Evolutionary conservation across 2,113 vertebrate species (phyloP), one percentile per base, ranked within the genome.

Genomic region (Drymodes brunneopygia): DNA sequence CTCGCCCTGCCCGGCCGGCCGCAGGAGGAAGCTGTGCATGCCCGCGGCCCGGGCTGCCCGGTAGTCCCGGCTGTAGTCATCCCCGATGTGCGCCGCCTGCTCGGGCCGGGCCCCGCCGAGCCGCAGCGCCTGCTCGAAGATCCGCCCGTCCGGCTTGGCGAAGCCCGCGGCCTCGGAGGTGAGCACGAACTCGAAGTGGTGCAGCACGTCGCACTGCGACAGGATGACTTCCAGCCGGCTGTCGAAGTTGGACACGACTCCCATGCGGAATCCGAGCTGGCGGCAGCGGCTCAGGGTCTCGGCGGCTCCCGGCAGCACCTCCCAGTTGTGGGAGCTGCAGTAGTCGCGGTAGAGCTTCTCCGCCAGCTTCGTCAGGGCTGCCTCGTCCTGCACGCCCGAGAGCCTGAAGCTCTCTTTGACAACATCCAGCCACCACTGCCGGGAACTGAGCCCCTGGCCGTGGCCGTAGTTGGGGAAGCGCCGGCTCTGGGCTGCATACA

Each of bases 201-300:
- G 94, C 66, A 97, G 95, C 44, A 99, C 98, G 61, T 94, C 88
- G 78, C 98, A 98, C 25, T 64, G 97, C 3, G 6, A 73, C 53
- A 99, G 96, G 70, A 99, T 96, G 19, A 38, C 89, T 84, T 99
- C 98, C 28, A 99, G 97, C 12, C 99, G 98, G 11, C 5, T 94
- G 82, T 99, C 99, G 14, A 99, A 99, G 97, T 99, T 99, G 86
- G 99, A 99, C 28, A 99, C 89, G 4, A 99, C 98, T 0, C 97
- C 99, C 90, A 99, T 98, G 75, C 77, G 97, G 81, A 99, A 96
- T 23, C 99, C 99, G 3, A 97, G 97, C 73, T 97, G 89, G 22
- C 91, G 86, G 75, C 99, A 99, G 22, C 7, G 95, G 69, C 92
- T 91, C 61, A 99, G 97, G 28, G 98, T 97, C 53, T 95, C 94